A percentile compares a stretch with the other conserved stretches of the same genome.
Conservation (phyloP, 2,113 vertebrate genomes). For the Megalops atlanticus region DNA sequence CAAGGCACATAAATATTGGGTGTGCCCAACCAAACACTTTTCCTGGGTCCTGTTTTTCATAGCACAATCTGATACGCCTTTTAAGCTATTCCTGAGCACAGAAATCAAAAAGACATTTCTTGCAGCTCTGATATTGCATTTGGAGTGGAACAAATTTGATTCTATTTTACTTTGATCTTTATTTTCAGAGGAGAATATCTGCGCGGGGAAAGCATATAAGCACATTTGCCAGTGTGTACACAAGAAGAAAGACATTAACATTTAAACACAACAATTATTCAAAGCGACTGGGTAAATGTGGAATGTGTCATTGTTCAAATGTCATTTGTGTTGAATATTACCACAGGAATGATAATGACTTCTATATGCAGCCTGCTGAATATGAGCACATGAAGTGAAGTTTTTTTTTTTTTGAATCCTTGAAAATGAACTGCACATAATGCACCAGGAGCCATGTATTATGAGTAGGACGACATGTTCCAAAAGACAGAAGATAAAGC, state of each 20-base stretch:
- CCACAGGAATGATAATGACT: conserved; percentile 32
- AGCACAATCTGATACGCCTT: not conserved
- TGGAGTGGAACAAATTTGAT: conserved; percentile 69
- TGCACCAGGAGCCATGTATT: not conserved
- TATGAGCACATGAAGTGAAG: not conserved
- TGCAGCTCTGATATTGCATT: conserved; percentile 59
- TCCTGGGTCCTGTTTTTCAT: not conserved
- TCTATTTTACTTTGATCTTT: conserved; percentile 73
- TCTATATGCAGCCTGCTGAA: not conserved
- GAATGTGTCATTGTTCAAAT: conserved; percentile 41
- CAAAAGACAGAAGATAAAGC: not conserved
- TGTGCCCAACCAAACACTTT: not conserved
- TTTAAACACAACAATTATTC: conserved; percentile 67
- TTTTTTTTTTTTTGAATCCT: not conserved
- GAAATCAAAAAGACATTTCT: conserved; percentile 55
- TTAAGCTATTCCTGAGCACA: conserved; percentile 40
- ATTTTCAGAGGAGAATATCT: conserved; percentile 70
- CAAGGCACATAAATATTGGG: not conserved
- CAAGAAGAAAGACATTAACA: conserved; percentile 62
- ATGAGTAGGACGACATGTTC: not conserved
- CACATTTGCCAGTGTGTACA: conserved; percentile 52
- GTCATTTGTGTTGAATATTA: conserved; percentile 35
- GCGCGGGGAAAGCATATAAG: conserved; percentile 49
- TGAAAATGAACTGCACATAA: not conserved
- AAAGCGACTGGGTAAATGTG: conserved; percentile 42